Percentiles rank a stretch among this genome's conserved stretches.
phyloP scores from a whole-genome alignment of 2,888 invertebrate species.

The Plagodis dolabraria region DNA sequence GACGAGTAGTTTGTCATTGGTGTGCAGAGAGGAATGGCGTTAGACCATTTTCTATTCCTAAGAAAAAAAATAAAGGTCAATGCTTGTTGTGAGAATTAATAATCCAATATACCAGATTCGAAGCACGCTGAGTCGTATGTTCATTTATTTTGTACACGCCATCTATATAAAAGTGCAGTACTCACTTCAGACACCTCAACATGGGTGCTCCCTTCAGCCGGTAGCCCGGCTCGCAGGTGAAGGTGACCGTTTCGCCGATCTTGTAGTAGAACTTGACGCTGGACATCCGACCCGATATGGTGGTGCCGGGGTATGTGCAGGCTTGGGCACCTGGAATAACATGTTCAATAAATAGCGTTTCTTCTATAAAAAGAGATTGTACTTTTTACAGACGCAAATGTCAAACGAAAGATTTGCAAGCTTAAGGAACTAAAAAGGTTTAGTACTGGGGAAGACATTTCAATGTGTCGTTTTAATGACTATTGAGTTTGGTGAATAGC shows the following conservation, averaged over 20 bases:
- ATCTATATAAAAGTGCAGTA: constrained; percentile 15
- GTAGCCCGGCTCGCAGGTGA: constrained; percentile 92
- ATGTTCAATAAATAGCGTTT: too few relatives aligned
- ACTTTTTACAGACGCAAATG: too few relatives aligned
- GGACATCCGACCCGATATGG: constrained; percentile 93
- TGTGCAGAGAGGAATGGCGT: constrained; percentile 91
- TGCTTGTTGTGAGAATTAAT: constrained; percentile 11
- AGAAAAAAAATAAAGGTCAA: neutral
- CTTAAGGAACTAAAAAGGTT: too few relatives aligned
- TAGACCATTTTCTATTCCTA: constrained; percentile 94
- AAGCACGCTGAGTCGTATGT: too few relatives aligned
- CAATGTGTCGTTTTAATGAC: too few relatives aligned
- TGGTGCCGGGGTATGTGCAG: constrained; percentile 94
- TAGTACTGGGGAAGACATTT: too few relatives aligned
- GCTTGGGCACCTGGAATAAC: constrained; percentile 87
- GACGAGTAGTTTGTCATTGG: constrained; percentile 72
- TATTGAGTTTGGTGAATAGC: too few relatives aligned
- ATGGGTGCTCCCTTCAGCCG: constrained; percentile 90
- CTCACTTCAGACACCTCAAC: constrained; percentile 88
- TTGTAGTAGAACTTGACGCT: constrained; percentile 95
- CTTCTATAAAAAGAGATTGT: too few relatives aligned
- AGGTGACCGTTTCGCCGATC: constrained; percentile 93
- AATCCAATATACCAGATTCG: too few relatives aligned
- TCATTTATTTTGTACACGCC: too few relatives aligned
- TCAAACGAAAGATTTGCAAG: too few relatives aligned